These are phyloP conservation scores for Lophius americanus DNA, from an alignment of 2,797 vertebrate genomes.

Conservation along the genomic window DNA sequence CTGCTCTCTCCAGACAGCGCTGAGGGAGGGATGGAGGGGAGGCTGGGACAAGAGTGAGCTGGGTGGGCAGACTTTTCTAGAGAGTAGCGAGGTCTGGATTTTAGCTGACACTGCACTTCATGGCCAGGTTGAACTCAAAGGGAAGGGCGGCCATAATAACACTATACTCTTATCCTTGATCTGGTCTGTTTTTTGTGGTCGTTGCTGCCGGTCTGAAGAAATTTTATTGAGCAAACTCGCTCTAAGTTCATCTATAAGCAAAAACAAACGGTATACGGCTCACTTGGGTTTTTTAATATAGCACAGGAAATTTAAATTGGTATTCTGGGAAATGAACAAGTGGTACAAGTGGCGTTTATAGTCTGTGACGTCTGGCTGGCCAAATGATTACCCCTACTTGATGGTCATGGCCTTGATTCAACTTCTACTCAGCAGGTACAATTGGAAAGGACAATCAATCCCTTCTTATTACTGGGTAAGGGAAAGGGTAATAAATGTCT, in stretches of 20 bases:
- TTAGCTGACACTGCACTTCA: slow-evolving; percentile 66
- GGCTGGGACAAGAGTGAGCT: slow-evolving; percentile 44
- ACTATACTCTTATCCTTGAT: slow-evolving; percentile 35
- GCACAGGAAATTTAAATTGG: slow-evolving; percentile 29
- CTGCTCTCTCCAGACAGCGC: slow-evolving; percentile 69
- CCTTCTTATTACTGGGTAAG: slow-evolving; percentile 4
- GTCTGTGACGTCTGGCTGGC: slow-evolving; percentile 17
- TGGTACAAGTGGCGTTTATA: slow-evolving; percentile 4
- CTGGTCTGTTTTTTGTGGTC: slow-evolving; percentile 49
- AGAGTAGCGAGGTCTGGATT: slow-evolving; percentile 43
- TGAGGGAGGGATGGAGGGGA: slow-evolving; percentile 49
- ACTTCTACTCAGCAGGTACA: slow-evolving; percentile 8
- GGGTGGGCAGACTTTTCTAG: slow-evolving; percentile 65
- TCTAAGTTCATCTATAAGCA: slow-evolving; percentile 34
- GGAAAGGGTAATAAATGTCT: not conserved
- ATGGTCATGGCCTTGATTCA: slow-evolving; percentile 12
- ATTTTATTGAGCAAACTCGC: slow-evolving; percentile 49
- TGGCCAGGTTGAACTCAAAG: slow-evolving; percentile 57
- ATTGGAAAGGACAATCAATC: not conserved
- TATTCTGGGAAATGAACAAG: slow-evolving; percentile 30
- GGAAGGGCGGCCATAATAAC: slow-evolving; percentile 60
- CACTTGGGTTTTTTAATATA: slow-evolving; percentile 31
- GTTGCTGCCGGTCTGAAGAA: slow-evolving; percentile 54
- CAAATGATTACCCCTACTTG: slow-evolving; percentile 21
- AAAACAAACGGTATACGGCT: not conserved